Evolutionary conservation across 35 echinoderm and acorn worm species (phyloP).

Genomic region (Lytechinus variegatus): DNA sequence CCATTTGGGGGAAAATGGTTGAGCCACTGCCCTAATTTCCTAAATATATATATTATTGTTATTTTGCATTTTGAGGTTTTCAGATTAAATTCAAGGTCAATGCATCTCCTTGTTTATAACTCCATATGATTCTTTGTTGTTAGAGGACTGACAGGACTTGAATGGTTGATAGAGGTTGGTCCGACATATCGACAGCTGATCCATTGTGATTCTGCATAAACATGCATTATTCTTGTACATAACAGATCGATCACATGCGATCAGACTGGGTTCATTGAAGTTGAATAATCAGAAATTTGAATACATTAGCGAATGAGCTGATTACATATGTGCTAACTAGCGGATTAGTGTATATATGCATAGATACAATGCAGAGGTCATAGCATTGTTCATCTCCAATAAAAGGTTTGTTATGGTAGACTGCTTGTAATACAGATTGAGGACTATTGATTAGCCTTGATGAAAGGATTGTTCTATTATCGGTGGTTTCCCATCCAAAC

Average conservation of each 20-base stretch:
- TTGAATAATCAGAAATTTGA: neutral
- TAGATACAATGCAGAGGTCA: neutral
- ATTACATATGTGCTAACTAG: neutral
- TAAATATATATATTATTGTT: no score
- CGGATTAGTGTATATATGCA: neutral
- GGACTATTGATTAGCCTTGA: neutral
- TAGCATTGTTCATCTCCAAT: neutral
- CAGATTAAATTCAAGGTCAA: no score
- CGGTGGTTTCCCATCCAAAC: neutral
- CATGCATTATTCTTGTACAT: neutral
- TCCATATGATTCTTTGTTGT: no score
- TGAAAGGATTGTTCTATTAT: neutral
- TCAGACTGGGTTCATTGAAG: neutral
- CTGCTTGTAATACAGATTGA: neutral
- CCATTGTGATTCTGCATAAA: neutral
- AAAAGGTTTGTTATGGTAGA: conserved; percentile 5
- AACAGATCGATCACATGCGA: neutral
- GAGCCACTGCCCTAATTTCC: no score
- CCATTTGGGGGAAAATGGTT: no score
- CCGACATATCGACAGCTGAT: neutral
- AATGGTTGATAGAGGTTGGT: neutral
- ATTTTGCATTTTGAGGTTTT: no score
- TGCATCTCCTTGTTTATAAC: no score
- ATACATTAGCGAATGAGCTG: neutral
- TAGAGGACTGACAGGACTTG: no score